Percentiles rank a stretch among this genome's conserved stretches.
phyloP scores from a whole-genome alignment of 2,888 invertebrate species.

The Ophion ventricosus region DNA sequence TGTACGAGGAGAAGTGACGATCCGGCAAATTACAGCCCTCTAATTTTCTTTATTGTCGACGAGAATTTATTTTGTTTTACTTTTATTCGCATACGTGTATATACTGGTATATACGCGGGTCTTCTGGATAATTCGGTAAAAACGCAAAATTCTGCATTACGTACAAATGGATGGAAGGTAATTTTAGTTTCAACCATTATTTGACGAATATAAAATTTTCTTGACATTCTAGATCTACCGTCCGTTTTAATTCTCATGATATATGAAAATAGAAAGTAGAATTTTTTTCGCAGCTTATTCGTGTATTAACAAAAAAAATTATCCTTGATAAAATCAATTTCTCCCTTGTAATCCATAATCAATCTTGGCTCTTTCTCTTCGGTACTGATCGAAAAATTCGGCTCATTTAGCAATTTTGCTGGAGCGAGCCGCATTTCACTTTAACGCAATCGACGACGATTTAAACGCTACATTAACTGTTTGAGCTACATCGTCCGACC shows the following conservation, averaged over 20 bases:
- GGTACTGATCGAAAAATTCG: slow-evolving; percentile 34
- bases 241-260: background rate
- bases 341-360: slow-evolving; percentile 22
- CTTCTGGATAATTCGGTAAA: background rate
- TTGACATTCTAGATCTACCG: background rate
- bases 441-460: background rate
- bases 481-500: slow-evolving; percentile 44
- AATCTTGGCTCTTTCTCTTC: slow-evolving; percentile 37
- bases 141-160: background rate
- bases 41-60: background rate
- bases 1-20: slow-evolving; percentile 1
- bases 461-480: slow-evolving; percentile 31
- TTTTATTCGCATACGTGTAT: background rate
- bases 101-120: background rate
- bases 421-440: background rate
- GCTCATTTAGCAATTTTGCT: slow-evolving; percentile 52
- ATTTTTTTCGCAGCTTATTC: background rate
- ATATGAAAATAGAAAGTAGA: background rate
- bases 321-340: background rate
- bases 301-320: background rate
- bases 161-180: background rate
- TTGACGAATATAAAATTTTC: background rate
- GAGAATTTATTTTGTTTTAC: background rate
- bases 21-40: background rate
- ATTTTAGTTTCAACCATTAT: background rate